Evolutionary conservation across 2,797 vertebrate genomes (phyloP).

Genomic region (Rhynchotus rufescens): DNA sequence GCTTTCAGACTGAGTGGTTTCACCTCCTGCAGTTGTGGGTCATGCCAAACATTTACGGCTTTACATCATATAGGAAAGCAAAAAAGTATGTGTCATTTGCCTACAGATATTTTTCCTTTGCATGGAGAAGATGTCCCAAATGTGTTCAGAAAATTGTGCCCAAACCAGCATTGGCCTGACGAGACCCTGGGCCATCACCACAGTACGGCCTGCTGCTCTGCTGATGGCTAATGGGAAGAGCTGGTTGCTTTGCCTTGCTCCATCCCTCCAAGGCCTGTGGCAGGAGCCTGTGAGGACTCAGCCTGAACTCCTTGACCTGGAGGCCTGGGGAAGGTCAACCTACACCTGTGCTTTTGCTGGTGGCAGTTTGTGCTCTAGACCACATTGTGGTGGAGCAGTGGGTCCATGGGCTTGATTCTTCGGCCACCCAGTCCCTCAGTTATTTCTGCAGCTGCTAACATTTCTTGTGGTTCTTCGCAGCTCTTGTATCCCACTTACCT

Average conservation of each 20-base stretch:
- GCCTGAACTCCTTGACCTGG: rapidly evolving
- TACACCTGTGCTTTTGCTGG: neutral
- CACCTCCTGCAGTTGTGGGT: neutral
- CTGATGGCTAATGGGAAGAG: neutral
- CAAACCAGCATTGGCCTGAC: neutral
- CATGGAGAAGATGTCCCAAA: neutral
- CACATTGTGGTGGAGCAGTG: rapidly evolving
- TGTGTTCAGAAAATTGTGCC: neutral
- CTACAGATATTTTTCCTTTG: neutral
- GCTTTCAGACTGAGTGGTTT: neutral
- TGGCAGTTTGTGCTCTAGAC: neutral
- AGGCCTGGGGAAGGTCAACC: neutral
- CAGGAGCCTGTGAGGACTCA: neutral
- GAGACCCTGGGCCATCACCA: neutral
- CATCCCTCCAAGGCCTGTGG: neutral
- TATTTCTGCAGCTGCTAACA: neutral
- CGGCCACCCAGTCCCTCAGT: neutral
- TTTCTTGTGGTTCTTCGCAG: neutral
- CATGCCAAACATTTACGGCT: neutral
- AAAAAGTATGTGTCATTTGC: neutral
- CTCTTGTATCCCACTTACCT: neutral
- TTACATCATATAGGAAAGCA: neutral
- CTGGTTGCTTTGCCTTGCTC: neutral
- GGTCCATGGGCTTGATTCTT: neutral
- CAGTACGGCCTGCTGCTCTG: neutral